A percentile compares a stretch with the other conserved stretches of the same genome.
Conservation (phyloP, 2,113 vertebrate genomes). For the Gnathonemus longibarbis region DNA sequence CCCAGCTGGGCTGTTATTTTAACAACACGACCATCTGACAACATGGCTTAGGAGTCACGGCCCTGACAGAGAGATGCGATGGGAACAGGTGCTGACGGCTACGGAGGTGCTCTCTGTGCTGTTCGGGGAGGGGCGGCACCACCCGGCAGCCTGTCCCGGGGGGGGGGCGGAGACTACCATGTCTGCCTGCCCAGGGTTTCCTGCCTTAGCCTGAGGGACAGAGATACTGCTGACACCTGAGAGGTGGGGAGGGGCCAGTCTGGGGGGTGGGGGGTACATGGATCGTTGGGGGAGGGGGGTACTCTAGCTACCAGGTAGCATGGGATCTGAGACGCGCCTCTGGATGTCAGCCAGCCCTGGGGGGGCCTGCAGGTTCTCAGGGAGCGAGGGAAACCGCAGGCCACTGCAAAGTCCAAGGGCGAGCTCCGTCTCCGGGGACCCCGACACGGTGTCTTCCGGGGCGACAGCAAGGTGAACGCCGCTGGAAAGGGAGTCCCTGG, state of each 20-base stretch:
- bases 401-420: conserved; percentile 47
- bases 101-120: background rate
- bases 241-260: background rate
- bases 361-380: conserved; percentile 68
- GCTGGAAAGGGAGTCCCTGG: conserved; percentile 61
- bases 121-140: background rate
- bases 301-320: conserved; percentile 64
- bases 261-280: background rate
- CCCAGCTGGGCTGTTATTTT: background rate
- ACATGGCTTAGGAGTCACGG: background rate
- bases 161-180: background rate
- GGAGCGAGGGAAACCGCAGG: conserved; percentile 74
- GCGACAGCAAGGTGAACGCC: conserved; percentile 49
- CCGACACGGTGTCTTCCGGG: conserved; percentile 52
- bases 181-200: background rate
- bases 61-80: background rate
- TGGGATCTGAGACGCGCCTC: conserved; percentile 80
- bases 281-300: background rate
- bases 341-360: conserved; percentile 65
- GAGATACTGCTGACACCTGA: background rate
- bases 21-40: background rate
- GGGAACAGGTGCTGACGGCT: background rate
- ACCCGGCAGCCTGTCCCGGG: background rate
- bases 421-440: conserved; percentile 53
- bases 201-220: background rate